Evolutionary conservation across 2,888 invertebrate species (phyloP), one percentile per base, ranked within the genome.

Genomic region (Drosophila colorata): DNA sequence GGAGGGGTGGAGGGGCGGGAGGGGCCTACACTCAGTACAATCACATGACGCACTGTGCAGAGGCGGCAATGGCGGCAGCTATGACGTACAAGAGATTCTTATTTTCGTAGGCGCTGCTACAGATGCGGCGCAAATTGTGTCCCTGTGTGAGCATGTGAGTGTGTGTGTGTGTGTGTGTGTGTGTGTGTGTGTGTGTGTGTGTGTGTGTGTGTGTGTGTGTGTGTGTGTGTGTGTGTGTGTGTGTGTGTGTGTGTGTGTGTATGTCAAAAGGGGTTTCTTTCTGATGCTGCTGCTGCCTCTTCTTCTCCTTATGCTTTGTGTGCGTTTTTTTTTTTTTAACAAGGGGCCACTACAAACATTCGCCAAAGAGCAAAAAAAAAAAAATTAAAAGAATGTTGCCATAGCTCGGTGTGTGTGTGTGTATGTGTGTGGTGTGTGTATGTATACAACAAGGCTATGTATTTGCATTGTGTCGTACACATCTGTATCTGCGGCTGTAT

Each of bases 41-140:
- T 33, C 13, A 33, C 28, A 40, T 56, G 46, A 71, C 41, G 72
- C 63, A 70, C 38, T 33, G 18, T 48, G 52, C 35, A 33, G 40
- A 69, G 40, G 52, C 60, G 35, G 38, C 7, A 23, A 7, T 28
- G 33, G 33, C 52, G 33, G 14, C 14, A 20, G 33, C 47, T 48
- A 14, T 69, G 67, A 46, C 44, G 47, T 66, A 46, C 38, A 33
- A 38, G n/a, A 47, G 38, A 28, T 49, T 49, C 13, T n/a, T 31
- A 31, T 41, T 60, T 40, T 74, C 41, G 65, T 74, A 74, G 74
- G 74, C 74, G 59, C 77, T 69, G 64, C 68, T 53, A 44, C 59
- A 73, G 68, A 60, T 67, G 72, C 63, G 52, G 11, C 44, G 67
- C 61, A 61, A 68, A 68, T 59, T 48, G 40, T 64, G 52, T 61